Evolutionary conservation across 2,888 invertebrate species (phyloP).

Genomic region (Trachelus troglodyta): DNA sequence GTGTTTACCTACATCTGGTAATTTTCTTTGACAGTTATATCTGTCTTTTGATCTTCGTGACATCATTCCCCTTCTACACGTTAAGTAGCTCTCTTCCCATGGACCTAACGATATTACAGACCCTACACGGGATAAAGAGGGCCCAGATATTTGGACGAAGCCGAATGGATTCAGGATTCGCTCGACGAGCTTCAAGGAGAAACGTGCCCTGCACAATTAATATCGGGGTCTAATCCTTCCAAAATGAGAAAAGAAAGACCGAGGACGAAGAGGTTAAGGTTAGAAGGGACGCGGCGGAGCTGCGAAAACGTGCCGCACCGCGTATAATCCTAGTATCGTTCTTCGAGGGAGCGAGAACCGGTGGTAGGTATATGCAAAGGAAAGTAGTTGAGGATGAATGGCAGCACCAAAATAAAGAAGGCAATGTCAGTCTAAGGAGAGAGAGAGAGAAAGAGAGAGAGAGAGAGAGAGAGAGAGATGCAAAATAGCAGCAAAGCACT

Average conservation of each 20-base stretch:
- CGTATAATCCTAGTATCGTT: slow-evolving; percentile 27
- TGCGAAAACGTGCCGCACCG: slow-evolving; percentile 11
- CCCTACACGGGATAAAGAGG: too few relatives aligned
- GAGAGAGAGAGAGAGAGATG: too few relatives aligned
- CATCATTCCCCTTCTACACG: too few relatives aligned
- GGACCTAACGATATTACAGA: too few relatives aligned
- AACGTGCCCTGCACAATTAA: slow-evolving; percentile 12
- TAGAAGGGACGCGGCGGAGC: neutral
- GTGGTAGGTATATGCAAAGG: slow-evolving; percentile 25
- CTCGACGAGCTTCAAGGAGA: slow-evolving; percentile 9
- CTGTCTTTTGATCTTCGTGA: too few relatives aligned
- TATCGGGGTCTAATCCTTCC: slow-evolving; percentile 18
- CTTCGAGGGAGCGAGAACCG: slow-evolving; percentile 12
- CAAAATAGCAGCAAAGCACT: neutral
- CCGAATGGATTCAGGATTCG: neutral
- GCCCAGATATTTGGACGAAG: too few relatives aligned
- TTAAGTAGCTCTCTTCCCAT: too few relatives aligned
- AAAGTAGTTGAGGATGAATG: slow-evolving; percentile 18
- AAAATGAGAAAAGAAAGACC: neutral
- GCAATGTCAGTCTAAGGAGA: too few relatives aligned
- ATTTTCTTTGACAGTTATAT: neutral
- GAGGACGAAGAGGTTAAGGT: slow-evolving; percentile 13
- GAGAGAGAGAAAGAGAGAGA: too few relatives aligned
- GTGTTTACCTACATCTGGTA: slow-evolving; percentile 6
- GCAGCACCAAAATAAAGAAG: too few relatives aligned